Evolutionary conservation across 2,888 invertebrate genomes (phyloP).

Genomic region (Dorcus parallelipipedus): DNA sequence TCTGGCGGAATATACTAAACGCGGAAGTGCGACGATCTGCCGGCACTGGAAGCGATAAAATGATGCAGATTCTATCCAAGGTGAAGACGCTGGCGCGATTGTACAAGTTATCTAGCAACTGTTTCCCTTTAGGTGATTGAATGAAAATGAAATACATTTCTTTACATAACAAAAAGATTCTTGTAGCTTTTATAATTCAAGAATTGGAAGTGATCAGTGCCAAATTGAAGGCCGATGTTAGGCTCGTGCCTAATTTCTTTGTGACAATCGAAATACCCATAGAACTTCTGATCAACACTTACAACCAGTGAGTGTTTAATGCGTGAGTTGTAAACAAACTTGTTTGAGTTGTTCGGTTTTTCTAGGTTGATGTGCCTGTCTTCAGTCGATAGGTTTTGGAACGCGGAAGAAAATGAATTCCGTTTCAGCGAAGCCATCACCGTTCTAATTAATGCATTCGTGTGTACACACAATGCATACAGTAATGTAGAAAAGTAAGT

Average conservation of each 20-base stretch:
- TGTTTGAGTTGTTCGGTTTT: slow-evolving; percentile 2
- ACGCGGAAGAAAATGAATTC: slow-evolving; percentile 78
- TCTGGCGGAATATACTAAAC: slow-evolving; percentile 84
- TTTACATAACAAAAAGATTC: slow-evolving; percentile 6
- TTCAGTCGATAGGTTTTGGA: slow-evolving; percentile 69
- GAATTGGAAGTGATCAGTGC: slow-evolving; percentile 77
- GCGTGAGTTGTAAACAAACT: neutral
- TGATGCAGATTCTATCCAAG: slow-evolving; percentile 71
- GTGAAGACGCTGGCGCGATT: slow-evolving; percentile 72
- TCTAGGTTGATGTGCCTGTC: slow-evolving; percentile 25
- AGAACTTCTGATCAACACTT: slow-evolving; percentile 75
- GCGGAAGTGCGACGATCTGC: slow-evolving; percentile 54
- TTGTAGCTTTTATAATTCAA: slow-evolving; percentile 70
- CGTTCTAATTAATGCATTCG: slow-evolving; percentile 67
- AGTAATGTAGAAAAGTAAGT: slow-evolving; percentile 51
- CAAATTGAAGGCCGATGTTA: slow-evolving; percentile 65
- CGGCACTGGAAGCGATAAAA: slow-evolving; percentile 55
- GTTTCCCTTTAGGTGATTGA: slow-evolving; percentile 78
- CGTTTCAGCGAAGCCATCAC: slow-evolving; percentile 78
- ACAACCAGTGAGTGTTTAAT: slow-evolving; percentile 63
- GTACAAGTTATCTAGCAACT: slow-evolving; percentile 78
- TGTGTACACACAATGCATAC: slow-evolving; percentile 60
- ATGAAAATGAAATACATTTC: slow-evolving; percentile 7
- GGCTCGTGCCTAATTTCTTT: slow-evolving; percentile 70
- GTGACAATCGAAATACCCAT: slow-evolving; percentile 74